Conservation (phyloP, 2,888 invertebrate species). For the Exocentrus adspersus region DNA sequence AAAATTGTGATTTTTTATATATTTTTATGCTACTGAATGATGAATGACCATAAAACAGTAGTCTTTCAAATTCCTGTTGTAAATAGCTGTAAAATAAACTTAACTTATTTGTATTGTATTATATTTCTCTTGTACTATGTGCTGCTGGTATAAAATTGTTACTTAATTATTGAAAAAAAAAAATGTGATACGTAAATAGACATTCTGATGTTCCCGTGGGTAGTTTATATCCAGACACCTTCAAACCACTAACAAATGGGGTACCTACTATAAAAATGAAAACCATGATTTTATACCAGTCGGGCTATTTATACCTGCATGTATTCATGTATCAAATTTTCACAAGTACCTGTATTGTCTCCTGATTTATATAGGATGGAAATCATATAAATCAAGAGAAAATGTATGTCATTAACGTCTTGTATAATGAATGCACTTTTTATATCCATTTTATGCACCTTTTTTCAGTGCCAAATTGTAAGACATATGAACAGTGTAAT, state of each 20-base stretch:
- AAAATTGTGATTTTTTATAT: slow-evolving; percentile 41
- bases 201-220: too few relatives aligned
- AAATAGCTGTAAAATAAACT: slow-evolving; percentile 18
- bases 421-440: too few relatives aligned
- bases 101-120: slow-evolving; percentile 13
- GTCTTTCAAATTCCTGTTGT: slow-evolving; percentile 12
- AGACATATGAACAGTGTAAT: neutral
- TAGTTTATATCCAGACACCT: neutral
- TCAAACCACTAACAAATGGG: neutral
- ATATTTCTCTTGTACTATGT: neutral
- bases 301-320: neutral
- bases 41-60: slow-evolving; percentile 35
- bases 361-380: neutral
- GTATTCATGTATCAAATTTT: neutral
- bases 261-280: neutral
- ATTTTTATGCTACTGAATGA: slow-evolving; percentile 37
- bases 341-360: slow-evolving; percentile 4
- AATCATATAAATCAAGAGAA: neutral
- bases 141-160: slow-evolving; percentile 5
- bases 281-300: slow-evolving; percentile 11
- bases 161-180: neutral
- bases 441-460: slow-evolving; percentile 16
- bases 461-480: slow-evolving; percentile 23
- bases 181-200: too few relatives aligned
- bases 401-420: slow-evolving; percentile 17